These are phyloP conservation scores for Euura lappo DNA, from an alignment of 1,140 invertebrate species.

Conservation along the genomic window DNA sequence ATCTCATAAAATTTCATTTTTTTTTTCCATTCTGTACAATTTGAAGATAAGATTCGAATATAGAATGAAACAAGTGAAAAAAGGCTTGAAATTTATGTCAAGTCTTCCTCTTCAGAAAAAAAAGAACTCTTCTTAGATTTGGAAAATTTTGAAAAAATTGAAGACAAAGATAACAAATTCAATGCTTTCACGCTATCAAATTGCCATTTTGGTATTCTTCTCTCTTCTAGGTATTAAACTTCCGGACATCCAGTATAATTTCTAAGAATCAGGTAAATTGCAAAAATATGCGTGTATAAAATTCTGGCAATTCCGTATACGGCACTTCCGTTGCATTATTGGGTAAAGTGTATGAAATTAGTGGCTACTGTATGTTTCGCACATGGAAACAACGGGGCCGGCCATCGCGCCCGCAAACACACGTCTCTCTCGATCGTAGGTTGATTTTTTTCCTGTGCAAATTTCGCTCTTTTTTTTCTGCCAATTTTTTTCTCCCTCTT, in stretches of 20 bases:
- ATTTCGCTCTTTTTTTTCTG: not conserved
- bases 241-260: not conserved
- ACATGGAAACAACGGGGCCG: slow-evolving; percentile 1
- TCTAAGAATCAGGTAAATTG: not conserved
- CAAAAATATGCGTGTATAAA: not conserved
- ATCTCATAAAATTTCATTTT: too few species aligned
- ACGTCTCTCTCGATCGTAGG: not conserved
- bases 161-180: too few species aligned
- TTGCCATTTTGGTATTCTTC: too few species aligned
- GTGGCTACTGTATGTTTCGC: not conserved
- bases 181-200: too few species aligned
- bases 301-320: not conserved
- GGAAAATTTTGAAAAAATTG: too few species aligned
- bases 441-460: not conserved
- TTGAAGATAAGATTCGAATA: too few species aligned
- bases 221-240: too few species aligned
- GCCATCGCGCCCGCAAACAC: not conserved
- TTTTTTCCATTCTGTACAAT: too few species aligned
- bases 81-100: too few species aligned
- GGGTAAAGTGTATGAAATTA: not conserved
- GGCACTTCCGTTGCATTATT: not conserved
- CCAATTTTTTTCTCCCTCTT: slow-evolving; percentile 12
- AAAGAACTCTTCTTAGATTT: too few species aligned
- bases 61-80: too few species aligned
- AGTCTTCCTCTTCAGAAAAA: too few species aligned